phyloP scores from a whole-genome alignment of 1,140 invertebrate genomes.

The Drosophila lowei region DNA sequence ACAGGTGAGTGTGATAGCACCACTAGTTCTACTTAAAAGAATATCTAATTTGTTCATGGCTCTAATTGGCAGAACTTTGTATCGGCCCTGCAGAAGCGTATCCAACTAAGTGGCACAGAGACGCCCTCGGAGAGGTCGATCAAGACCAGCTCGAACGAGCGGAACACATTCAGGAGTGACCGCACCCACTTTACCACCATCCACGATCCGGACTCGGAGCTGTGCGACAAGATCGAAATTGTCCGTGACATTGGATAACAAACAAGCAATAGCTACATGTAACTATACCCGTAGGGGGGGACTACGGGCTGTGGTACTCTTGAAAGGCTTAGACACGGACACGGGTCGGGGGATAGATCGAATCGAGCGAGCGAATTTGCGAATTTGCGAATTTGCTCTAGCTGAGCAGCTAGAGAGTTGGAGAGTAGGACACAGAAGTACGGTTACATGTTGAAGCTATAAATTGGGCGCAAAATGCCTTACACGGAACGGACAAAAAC shows the following conservation, averaged over 20 bases:
- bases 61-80: conserved; percentile 88
- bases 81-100: conserved; percentile 89
- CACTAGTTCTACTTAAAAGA: neutral
- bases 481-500: neutral
- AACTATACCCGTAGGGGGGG: conserved; percentile 76
- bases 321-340: neutral
- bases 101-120: conserved; percentile 84
- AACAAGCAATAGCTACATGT: conserved; percentile 83
- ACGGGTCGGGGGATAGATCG: conserved; percentile 48
- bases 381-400: neutral
- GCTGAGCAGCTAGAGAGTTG: neutral
- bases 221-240: conserved; percentile 82
- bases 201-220: conserved; percentile 80
- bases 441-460: conserved; percentile 55
- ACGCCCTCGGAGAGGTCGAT: conserved; percentile 78
- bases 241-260: conserved; percentile 83
- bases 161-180: conserved; percentile 90
- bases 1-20: conserved; percentile 85
- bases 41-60: conserved; percentile 30
- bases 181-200: conserved; percentile 87
- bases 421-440: conserved; percentile 24
- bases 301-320: conserved; percentile 25
- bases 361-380: neutral
- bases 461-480: conserved; percentile 42
- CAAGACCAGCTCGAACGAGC: conserved; percentile 85